These are phyloP conservation scores for Progne subis DNA, from an alignment of 2,113 vertebrate species.

Conservation along the genomic window DNA sequence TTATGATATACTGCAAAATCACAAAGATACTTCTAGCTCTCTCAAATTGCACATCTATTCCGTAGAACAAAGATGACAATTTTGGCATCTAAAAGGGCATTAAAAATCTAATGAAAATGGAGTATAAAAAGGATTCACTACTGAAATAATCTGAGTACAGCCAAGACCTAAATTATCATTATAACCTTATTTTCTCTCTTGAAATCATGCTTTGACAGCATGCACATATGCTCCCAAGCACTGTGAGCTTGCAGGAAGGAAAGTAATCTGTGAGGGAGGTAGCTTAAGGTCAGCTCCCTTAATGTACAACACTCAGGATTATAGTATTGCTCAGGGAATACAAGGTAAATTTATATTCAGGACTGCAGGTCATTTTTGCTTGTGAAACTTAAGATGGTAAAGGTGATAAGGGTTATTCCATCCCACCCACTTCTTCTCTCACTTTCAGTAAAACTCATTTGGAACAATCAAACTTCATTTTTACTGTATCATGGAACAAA, in stretches of 20 bases:
- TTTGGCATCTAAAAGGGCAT: neutral
- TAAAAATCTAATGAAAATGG: neutral
- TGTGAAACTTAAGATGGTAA: neutral
- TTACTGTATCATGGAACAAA: neutral
- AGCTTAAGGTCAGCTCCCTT: conserved; percentile 35
- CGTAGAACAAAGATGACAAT: neutral
- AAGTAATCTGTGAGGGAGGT: conserved; percentile 49
- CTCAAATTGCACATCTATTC: neutral
- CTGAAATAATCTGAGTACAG: neutral
- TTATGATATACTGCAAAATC: neutral
- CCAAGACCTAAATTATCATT: conserved; percentile 40
- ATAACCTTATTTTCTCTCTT: conserved; percentile 48
- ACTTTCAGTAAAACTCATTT: neutral
- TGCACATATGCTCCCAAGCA: conserved; percentile 35
- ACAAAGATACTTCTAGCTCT: neutral
- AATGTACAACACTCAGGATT: neutral
- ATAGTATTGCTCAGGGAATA: neutral
- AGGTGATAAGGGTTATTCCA: neutral
- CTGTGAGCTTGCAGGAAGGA: conserved; percentile 25
- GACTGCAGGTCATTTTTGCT: neutral
- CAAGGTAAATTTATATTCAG: neutral
- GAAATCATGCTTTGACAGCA: conserved; percentile 53
- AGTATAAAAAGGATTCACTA: neutral
- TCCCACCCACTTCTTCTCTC: neutral
- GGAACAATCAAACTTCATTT: neutral